These are phyloP conservation scores for Ispidina picta DNA, from an alignment of 2,797 vertebrate genomes.

Conservation along the genomic window DNA sequence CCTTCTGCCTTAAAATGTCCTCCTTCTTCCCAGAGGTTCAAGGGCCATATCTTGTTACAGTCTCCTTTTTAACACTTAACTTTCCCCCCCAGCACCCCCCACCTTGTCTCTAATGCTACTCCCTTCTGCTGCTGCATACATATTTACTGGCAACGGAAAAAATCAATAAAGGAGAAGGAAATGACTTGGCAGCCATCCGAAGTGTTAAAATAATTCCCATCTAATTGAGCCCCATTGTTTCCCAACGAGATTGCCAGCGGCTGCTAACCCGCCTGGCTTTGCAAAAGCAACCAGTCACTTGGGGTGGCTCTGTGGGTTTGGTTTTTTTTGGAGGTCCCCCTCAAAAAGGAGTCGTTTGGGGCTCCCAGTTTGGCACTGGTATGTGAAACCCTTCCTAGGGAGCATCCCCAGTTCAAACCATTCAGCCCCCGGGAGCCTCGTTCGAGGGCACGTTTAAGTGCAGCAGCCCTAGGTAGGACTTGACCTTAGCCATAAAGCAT, in stretches of 20 bases:
- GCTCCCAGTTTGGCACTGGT: rapidly evolving
- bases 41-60: conserved; percentile 23
- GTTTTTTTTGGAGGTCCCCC: neutral
- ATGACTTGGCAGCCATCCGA: conserved; percentile 50
- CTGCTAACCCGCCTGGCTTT: conserved; percentile 39
- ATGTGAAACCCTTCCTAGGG: rapidly evolving
- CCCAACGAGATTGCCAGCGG: conserved; percentile 40
- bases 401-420: neutral
- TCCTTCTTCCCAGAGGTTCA: conserved; percentile 39
- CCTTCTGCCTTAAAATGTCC: conserved; percentile 54
- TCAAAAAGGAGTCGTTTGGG: neutral
- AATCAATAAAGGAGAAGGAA: conserved; percentile 61
- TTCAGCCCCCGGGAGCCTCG: neutral
- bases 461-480: neutral
- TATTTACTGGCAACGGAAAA: conserved; percentile 60
- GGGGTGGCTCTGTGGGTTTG: neutral
- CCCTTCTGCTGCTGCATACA: conserved; percentile 21
- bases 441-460: neutral
- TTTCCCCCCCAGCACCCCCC: neutral
- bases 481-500: neutral
- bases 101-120: neutral
- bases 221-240: conserved; percentile 63
- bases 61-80: conserved; percentile 34
- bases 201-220: conserved; percentile 70
- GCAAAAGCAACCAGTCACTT: neutral